Evolutionary conservation across 2,888 invertebrate species (phyloP).

Genomic region (Plutella xylostella): DNA sequence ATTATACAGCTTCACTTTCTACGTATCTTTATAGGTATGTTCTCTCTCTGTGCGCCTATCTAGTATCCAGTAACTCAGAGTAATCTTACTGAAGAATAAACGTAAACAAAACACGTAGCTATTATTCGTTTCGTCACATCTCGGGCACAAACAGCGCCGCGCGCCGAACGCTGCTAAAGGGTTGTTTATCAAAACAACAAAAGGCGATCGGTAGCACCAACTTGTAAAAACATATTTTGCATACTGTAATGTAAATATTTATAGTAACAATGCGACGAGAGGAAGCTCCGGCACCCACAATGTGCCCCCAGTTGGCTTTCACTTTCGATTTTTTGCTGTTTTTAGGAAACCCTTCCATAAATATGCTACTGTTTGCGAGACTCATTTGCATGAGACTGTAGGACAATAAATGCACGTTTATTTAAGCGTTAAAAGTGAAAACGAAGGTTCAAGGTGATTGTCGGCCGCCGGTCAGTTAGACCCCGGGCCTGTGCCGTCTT

Average conservation of each 20-base stretch:
- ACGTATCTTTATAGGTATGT: no score
- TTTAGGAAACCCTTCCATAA: conserved; percentile 57
- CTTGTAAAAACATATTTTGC: conserved; percentile 62
- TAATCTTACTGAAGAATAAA: no score
- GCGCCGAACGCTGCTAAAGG: conserved; percentile 47
- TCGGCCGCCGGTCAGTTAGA: conserved; percentile 39
- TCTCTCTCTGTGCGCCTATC: no score
- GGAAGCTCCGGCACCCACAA: conserved; percentile 54
- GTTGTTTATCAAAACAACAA: conserved; percentile 55
- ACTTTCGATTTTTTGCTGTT: conserved; percentile 44
- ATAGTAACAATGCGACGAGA: conserved; percentile 41
- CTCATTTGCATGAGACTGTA: conserved; percentile 62
- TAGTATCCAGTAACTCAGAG: no score
- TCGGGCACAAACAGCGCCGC: neutral
- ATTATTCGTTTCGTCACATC: neutral
- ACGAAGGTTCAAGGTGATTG: conserved; percentile 51
- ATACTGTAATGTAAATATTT: conserved; percentile 63
- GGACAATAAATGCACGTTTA: conserved; percentile 51
- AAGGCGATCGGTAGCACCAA: conserved; percentile 48
- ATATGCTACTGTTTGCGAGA: conserved; percentile 47
- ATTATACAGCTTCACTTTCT: no score
- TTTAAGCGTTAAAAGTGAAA: conserved; percentile 64
- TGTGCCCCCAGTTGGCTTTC: conserved; percentile 60
- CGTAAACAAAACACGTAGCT: no score
- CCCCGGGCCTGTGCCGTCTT: conserved; percentile 44